These are phyloP conservation scores for Conomelus anceps DNA, from an alignment of 2,888 invertebrate genomes.

Conservation along the genomic window DNA sequence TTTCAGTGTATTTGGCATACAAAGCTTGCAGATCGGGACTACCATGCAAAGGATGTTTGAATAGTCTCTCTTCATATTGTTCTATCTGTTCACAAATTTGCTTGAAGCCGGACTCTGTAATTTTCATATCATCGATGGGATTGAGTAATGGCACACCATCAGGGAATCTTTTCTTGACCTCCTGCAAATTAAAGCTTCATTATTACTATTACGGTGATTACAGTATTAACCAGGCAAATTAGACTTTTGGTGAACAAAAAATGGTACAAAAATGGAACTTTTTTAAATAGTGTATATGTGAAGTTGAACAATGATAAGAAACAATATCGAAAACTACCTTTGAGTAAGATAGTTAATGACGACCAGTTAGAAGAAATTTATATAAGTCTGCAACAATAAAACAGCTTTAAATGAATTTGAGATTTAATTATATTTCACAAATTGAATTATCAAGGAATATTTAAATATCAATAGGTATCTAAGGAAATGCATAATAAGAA, in stretches of 20 bases:
- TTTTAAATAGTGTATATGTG: too few relatives aligned
- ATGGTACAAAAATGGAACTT: not conserved
- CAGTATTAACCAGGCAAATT: not conserved
- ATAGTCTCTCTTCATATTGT: conserved; percentile 73
- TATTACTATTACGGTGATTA: not conserved
- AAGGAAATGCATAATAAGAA: too few relatives aligned
- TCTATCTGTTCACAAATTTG: conserved; percentile 77
- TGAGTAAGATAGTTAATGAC: too few relatives aligned
- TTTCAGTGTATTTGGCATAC: conserved; percentile 68
- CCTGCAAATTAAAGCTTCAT: conserved; percentile 39
- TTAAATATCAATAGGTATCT: too few relatives aligned
- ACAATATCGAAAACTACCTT: too few relatives aligned
- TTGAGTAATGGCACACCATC: conserved; percentile 83
- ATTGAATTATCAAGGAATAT: too few relatives aligned
- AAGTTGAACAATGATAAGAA: too few relatives aligned
- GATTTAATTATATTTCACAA: not conserved
- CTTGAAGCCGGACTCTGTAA: conserved; percentile 73
- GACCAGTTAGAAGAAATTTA: too few relatives aligned
- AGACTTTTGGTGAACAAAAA: not conserved
- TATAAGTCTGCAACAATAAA: too few relatives aligned
- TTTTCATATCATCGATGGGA: conserved; percentile 94
- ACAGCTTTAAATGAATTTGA: too few relatives aligned
- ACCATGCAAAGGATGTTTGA: conserved; percentile 73
- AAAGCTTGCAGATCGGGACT: conserved; percentile 63
- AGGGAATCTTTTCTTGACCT: conserved; percentile 84